Base-by-base conservation (phyloP, 2,797 vertebrate genomes). In the Tragelaphus oryx region DNA sequence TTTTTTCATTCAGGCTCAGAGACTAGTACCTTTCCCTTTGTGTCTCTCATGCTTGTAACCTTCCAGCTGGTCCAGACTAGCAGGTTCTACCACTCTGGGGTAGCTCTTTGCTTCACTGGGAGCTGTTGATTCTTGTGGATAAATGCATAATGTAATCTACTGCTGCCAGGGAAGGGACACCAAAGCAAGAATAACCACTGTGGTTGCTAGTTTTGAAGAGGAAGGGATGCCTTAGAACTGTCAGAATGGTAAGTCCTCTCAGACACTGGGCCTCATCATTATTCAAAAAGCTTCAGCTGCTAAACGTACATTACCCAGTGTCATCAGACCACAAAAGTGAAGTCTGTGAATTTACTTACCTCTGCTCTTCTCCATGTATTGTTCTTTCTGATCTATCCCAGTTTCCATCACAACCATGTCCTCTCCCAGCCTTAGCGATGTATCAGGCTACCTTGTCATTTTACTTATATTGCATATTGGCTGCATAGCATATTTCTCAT, bases 11-110 rank as follows among this genome's bases (percentile, higher is more conserved):
- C 68, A 83, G 81, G 16, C 24, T 87, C 28, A 46, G 59, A 89
- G 65, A 71, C 68, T 80, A 71, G 50, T 48, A 62, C 30, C 28
- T 89, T 83, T 94, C n/a, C 89, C 57, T 94, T 92, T 84, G 37
- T 68, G 28, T 81, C 13, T 93, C 22, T 93, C 33, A 33, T 62
- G 37, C 41, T 55, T 88, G 85, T 68, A 81, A 81, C 46, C 55
- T 78, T 88, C 82, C 54, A 94, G 55, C 52, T 81, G 68, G 76
- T 89, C 95, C 85, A 85, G 95, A 88, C 71, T 57, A 96, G 91
- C 95, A 97, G 95, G 79, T 95, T 91, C 92, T 95, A 92, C 94
- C 92, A 68, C 93, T 95, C 85, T 85, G 55, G 33, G 41, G 9
- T 78, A 54, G 48, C 62, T 55, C 28, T 93, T 84, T 46, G 78